A percentile compares a stretch with the other conserved stretches of the same genome.
These are phyloP conservation scores for Danionella cerebrum DNA, from an alignment of 2,113 vertebrate genomes.

Conservation along the genomic window DNA sequence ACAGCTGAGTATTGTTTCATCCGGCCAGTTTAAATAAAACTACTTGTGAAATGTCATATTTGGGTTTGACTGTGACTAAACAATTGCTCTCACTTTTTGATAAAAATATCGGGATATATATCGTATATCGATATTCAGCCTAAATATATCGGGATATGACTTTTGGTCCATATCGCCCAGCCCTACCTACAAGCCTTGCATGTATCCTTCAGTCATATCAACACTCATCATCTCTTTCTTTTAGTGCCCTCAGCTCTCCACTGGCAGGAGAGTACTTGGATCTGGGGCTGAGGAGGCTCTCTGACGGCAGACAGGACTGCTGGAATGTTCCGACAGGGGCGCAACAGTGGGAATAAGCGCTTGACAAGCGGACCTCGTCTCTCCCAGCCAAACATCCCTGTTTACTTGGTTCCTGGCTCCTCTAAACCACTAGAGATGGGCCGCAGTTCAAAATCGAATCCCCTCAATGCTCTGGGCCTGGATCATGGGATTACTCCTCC, in stretches of 20 bases:
- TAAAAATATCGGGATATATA: no score
- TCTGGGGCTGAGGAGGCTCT: neutral
- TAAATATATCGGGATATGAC: no score
- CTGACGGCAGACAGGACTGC: slow-evolving; percentile 39
- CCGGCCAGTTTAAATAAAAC: no score
- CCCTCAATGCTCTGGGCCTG: slow-evolving; percentile 66
- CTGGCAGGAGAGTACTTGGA: neutral
- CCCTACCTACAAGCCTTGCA: no score
- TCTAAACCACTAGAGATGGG: slow-evolving; percentile 73
- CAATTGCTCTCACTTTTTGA: no score
- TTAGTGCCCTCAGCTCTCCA: neutral
- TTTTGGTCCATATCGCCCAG: no score
- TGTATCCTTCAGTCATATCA: neutral
- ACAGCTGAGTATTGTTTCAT: no score
- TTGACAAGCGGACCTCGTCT: slow-evolving; percentile 67
- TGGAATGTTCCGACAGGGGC: slow-evolving; percentile 82
- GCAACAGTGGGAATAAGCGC: slow-evolving; percentile 62
- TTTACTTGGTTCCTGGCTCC: slow-evolving; percentile 59
- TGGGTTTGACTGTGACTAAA: no score
- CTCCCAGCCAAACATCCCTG: slow-evolving; percentile 61
- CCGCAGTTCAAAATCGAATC: slow-evolving; percentile 68
- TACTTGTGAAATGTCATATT: no score
- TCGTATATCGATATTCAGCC: no score
- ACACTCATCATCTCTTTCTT: neutral
- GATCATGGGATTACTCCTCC: slow-evolving; percentile 64